Evolutionary conservation across 2,888 invertebrate genomes (phyloP).

Genomic region (Oscheius onirici): DNA sequence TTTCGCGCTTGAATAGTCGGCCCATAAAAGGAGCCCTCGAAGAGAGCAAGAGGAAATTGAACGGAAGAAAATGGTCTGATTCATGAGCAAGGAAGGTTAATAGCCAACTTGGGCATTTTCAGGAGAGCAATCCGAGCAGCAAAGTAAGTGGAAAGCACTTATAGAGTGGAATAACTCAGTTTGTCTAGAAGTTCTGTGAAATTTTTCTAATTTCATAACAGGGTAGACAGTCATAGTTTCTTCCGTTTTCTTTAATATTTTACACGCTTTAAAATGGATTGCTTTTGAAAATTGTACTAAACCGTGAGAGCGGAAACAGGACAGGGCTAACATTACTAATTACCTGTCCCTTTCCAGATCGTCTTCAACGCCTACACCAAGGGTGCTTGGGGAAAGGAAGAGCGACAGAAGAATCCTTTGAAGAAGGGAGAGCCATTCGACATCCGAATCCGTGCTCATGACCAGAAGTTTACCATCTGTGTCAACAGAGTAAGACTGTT

Average conservation of each 20-base stretch:
- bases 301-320: too few relatives aligned
- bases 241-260: too few relatives aligned
- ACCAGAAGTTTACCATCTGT: slow-evolving; percentile 57
- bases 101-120: slow-evolving; percentile 1
- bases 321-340: too few relatives aligned
- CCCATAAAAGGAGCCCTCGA: slow-evolving; percentile 17
- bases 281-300: too few relatives aligned
- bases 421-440: slow-evolving; percentile 67
- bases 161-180: neutral
- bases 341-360: slow-evolving; percentile 44
- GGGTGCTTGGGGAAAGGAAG: slow-evolving; percentile 66
- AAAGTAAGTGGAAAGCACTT: slow-evolving; percentile 24
- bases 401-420: slow-evolving; percentile 62
- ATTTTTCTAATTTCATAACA: too few relatives aligned
- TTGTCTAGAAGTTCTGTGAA: slow-evolving; percentile 1
- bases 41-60: slow-evolving; percentile 27
- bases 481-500: slow-evolving; percentile 50
- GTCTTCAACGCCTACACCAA: slow-evolving; percentile 63
- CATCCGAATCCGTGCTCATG: slow-evolving; percentile 66
- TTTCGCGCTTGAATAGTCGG: slow-evolving; percentile 11
- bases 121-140: slow-evolving; percentile 18
- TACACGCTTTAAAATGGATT: too few relatives aligned
- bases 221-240: too few relatives aligned
- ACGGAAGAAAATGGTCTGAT: slow-evolving; percentile 21
- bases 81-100: neutral